Evolutionary conservation across 1,140 invertebrate species (phyloP).

Genomic region (Glomeris maerens): DNA sequence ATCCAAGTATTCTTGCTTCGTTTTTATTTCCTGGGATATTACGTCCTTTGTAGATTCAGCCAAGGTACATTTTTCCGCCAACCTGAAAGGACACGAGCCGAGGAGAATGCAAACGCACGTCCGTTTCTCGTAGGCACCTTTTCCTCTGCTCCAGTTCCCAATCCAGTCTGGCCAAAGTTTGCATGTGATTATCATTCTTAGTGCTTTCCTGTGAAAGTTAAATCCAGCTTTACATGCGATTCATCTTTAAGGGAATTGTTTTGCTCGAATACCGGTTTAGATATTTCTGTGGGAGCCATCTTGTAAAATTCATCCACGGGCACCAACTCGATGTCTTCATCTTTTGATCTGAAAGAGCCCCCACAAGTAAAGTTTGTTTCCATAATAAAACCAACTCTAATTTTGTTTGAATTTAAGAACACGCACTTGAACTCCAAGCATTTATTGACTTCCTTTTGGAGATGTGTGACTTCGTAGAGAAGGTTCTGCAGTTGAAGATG

Average conservation of each 20-base stretch:
- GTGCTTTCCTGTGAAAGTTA: conserved; percentile 41
- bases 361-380: no score
- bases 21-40: conserved; percentile 56
- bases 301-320: conserved; percentile 68
- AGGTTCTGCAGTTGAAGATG: conserved; percentile 86
- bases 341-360: conserved; percentile 63
- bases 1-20: conserved; percentile 62
- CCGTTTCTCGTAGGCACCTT: conserved; percentile 24
- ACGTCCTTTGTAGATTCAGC: conserved; percentile 60
- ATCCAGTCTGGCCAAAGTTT: conserved; percentile 69
- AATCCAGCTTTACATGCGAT: not conserved
- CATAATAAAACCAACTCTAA: no score
- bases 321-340: conserved; percentile 82
- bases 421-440: conserved; percentile 77
- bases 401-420: no score
- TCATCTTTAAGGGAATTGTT: no score
- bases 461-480: conserved; percentile 84
- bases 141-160: conserved; percentile 85
- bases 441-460: conserved; percentile 84
- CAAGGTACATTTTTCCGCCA: conserved; percentile 58
- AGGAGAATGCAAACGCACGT: no score
- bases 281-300: conserved; percentile 56
- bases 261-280: conserved; percentile 55
- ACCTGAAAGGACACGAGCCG: conserved; percentile 30
- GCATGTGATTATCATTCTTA: conserved; percentile 54